Evolutionary conservation across 2,888 invertebrate genomes (phyloP), one percentile per base, ranked within the genome.

Genomic region (Conistra vaccinii): DNA sequence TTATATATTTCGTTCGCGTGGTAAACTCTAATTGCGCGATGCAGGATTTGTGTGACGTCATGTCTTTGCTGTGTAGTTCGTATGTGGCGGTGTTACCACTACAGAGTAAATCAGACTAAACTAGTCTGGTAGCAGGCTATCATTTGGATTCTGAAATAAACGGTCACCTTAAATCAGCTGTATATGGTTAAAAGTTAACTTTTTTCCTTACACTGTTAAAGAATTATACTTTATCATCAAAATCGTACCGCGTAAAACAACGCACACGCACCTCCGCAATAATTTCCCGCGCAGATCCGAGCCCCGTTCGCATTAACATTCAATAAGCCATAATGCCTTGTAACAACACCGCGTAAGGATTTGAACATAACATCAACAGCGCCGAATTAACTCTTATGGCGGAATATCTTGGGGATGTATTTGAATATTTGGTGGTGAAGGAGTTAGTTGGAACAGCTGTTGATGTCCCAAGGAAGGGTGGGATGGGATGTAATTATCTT

Each of bases 261-360:
- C 78, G 92, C 60, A 88, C 29, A 78, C 82, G 1, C 55, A n/a
- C 62, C 23, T 14, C 26, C 26, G 67, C 69, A 75, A 84, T 82
- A 81, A 87, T 86, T 85, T 85, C 82, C 76, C 73, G 83, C 77
- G 76, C 80, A 78, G 85, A 87, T 89, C 89, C 90, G 88, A 78
- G 81, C 85, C 88, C 88, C 81, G 78, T 72, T 80, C 80, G 90
- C 89, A 93, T 94, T 93, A 92, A 89, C 93, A 92, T 93, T 91
- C 92, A 92, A 92, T 93, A 92, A 94, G 89, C 89, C 87, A 85
- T 92, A 92, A 93, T 91, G 85, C 91, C 85, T 80, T 87, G 86
- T 83, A 90, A 90, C 89, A 91, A 91, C 91, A 91, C 80, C 79
- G 80, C 70, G 69, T 70, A 65, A 79, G 79, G 83, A 84, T 85